A percentile compares a stretch with the other conserved stretches of the same genome.
phyloP scores from a whole-genome alignment of 2,113 vertebrate genomes.

The Proteles cristata region DNA sequence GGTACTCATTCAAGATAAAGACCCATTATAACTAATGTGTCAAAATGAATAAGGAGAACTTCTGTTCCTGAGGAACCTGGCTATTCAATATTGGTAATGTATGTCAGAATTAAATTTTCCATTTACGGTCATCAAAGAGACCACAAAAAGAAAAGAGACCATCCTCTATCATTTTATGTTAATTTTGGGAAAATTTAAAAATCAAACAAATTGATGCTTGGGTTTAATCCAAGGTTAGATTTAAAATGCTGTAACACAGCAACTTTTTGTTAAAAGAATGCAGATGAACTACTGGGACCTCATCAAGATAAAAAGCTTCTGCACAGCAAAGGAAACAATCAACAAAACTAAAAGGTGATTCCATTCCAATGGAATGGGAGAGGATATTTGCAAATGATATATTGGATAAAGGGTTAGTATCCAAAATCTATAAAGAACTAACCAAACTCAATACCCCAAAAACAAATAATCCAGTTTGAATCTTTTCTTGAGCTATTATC shows the following conservation, averaged over 20 bases:
- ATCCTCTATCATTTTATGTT: neutral
- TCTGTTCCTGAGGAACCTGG: neutral
- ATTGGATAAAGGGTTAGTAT: too few species aligned
- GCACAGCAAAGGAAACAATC: too few species aligned
- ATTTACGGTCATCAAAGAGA: neutral
- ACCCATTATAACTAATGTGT: neutral
- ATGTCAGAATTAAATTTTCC: conserved; percentile 14
- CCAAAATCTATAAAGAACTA: too few species aligned
- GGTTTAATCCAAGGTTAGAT: conserved; percentile 16
- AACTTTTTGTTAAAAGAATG: neutral
- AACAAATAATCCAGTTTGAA: neutral
- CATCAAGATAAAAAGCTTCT: too few species aligned
- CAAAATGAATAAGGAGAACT: neutral
- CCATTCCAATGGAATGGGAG: too few species aligned
- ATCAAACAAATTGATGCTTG: conserved; percentile 10
- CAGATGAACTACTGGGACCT: too few species aligned
- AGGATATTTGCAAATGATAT: too few species aligned
- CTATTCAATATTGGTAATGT: neutral
- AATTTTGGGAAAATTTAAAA: conserved; percentile 51
- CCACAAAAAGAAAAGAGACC: neutral
- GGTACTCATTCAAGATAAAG: neutral
- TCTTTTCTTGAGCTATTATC: conserved; percentile 45
- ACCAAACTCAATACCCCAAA: too few species aligned
- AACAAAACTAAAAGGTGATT: too few species aligned
- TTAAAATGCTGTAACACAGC: neutral